A percentile compares a stretch with the other conserved stretches of the same genome.
Evolutionary conservation across 2,888 invertebrate genomes (phyloP).

Genomic region (Lacanobia wlatinum): DNA sequence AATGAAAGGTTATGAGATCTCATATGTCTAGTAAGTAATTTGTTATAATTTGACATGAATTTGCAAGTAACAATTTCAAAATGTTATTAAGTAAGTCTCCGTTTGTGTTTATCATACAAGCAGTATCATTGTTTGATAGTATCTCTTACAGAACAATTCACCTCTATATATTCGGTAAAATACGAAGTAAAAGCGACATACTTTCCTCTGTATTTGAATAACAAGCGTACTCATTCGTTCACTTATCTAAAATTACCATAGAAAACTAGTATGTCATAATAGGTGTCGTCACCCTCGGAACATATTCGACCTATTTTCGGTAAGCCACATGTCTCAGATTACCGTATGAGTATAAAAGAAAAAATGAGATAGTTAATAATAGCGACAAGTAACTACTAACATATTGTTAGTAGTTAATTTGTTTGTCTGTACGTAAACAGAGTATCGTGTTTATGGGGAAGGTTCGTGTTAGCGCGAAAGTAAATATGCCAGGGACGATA

Average conservation of each 20-base stretch:
- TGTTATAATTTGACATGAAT: constrained; percentile 20
- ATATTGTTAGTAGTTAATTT: constrained; percentile 71
- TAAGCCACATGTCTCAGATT: constrained; percentile 83
- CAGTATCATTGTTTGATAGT: background rate
- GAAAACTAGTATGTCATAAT: constrained; percentile 54
- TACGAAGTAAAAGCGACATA: constrained; percentile 29
- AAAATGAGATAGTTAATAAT: constrained; percentile 70
- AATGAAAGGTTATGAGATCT: constrained; percentile 36
- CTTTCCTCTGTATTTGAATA: constrained; percentile 46
- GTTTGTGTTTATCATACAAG: background rate
- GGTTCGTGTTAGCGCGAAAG: constrained; percentile 58
- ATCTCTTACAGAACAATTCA: background rate
- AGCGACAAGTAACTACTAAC: constrained; percentile 61
- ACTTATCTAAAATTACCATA: constrained; percentile 55
- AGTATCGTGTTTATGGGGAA: constrained; percentile 57
- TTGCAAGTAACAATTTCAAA: constrained; percentile 5
- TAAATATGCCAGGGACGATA: constrained; percentile 50
- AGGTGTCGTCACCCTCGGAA: constrained; percentile 71
- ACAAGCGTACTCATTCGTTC: constrained; percentile 33
- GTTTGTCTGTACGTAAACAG: constrained; percentile 66
- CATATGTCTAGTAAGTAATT: constrained; percentile 29
- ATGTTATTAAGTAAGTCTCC: background rate
- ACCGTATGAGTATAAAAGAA: constrained; percentile 78
- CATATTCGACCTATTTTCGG: constrained; percentile 80
- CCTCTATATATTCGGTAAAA: constrained; percentile 1